A percentile compares a stretch with the other conserved stretches of the same genome.
Conservation (phyloP, 2,797 vertebrate genomes). For the Myiotriccus ornatus region DNA sequence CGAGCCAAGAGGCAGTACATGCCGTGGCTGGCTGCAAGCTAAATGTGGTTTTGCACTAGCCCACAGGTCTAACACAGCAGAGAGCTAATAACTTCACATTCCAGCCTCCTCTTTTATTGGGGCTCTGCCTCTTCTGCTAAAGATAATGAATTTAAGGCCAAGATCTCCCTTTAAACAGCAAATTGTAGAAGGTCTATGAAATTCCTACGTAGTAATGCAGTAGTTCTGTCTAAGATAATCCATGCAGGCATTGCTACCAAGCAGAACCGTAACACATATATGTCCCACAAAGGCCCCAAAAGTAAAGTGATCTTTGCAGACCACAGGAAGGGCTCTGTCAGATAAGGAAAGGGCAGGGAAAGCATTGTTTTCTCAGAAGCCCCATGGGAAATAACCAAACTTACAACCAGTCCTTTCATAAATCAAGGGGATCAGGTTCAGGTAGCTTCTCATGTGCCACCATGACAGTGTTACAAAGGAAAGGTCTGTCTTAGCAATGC, state of each 20-base stretch:
- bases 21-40: background rate
- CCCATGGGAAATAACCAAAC: background rate
- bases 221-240: background rate
- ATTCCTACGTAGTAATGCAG: background rate
- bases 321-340: background rate
- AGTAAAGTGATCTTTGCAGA: background rate
- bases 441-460: background rate
- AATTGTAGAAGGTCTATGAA: background rate
- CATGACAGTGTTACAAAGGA: background rate
- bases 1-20: background rate
- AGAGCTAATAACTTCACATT: background rate
- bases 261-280: background rate
- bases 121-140: background rate
- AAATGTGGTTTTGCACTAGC: background rate
- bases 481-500: background rate
- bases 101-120: background rate
- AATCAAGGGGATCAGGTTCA: background rate
- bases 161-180: background rate
- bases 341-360: slow-evolving; percentile 1
- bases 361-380: background rate
- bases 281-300: background rate
- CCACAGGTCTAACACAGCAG: background rate
- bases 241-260: background rate
- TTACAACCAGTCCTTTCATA: background rate
- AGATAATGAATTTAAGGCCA: background rate